Percentiles rank a stretch among this genome's conserved stretches.
Evolutionary conservation across 2,888 invertebrate genomes (phyloP).

Genomic region (Tipula lateralis): DNA sequence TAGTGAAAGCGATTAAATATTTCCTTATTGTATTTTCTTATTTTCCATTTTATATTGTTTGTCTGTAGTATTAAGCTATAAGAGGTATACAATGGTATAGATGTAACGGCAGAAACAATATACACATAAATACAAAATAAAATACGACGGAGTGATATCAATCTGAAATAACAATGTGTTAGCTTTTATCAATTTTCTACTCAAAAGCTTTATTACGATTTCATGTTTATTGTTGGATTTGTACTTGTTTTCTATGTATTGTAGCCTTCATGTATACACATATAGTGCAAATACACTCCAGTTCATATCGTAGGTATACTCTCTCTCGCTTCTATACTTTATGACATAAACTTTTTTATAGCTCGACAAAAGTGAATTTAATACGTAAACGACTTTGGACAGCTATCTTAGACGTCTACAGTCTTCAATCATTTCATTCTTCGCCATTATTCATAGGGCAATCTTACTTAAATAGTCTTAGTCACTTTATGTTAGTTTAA

Average conservation of each 20-base stretch:
- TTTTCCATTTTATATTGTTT: neutral
- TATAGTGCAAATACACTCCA: too few relatives aligned
- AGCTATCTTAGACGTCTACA: too few relatives aligned
- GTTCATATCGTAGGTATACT: too few relatives aligned
- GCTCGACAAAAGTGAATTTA: too few relatives aligned
- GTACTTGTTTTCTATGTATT: neutral
- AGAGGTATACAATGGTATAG: neutral
- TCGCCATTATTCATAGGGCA: too few relatives aligned
- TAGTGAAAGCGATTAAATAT: neutral
- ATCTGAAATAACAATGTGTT: neutral
- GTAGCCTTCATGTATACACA: neutral
- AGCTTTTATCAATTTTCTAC: neutral
- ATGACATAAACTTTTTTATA: too few relatives aligned
- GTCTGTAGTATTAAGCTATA: neutral
- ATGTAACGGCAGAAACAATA: neutral
- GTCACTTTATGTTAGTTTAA: too few relatives aligned
- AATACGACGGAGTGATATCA: neutral
- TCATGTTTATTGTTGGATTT: neutral
- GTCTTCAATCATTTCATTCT: too few relatives aligned
- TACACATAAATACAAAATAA: neutral
- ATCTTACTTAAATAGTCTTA: too few relatives aligned
- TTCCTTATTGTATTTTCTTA: neutral
- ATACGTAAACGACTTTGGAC: too few relatives aligned
- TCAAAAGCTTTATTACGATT: neutral
- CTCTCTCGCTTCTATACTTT: too few relatives aligned